Percentiles rank a stretch among this genome's conserved stretches.
Evolutionary conservation across 2,888 invertebrate genomes (phyloP).

Genomic region (Yponomeuta sedellus): DNA sequence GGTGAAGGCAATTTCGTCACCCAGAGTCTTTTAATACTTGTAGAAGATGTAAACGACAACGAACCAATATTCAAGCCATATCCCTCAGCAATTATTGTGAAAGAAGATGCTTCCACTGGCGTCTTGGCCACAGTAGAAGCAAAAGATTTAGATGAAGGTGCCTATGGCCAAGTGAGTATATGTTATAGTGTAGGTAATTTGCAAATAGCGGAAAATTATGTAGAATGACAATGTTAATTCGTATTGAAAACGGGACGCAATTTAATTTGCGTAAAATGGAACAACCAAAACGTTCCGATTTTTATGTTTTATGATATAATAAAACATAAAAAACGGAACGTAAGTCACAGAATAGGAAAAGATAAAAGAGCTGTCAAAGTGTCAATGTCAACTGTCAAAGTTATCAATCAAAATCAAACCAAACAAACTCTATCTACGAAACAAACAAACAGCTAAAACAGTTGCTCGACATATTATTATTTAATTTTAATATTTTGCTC

Average conservation of each 20-base stretch:
- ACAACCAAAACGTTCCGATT: neutral
- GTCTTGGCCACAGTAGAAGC: conserved; percentile 89
- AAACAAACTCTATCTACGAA: no score
- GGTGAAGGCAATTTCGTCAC: conserved; percentile 92
- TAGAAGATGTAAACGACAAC: conserved; percentile 95
- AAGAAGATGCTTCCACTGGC: conserved; percentile 86
- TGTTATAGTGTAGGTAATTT: neutral
- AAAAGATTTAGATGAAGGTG: conserved; percentile 92
- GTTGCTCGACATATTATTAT: neutral
- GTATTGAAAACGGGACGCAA: neutral
- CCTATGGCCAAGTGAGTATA: conserved; percentile 86
- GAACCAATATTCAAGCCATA: conserved; percentile 91
- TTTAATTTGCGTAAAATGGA: neutral
- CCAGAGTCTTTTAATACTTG: conserved; percentile 90
- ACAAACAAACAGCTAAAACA: no score
- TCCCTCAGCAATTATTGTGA: conserved; percentile 86
- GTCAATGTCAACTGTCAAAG: no score
- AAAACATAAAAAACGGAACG: no score
- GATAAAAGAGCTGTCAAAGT: no score
- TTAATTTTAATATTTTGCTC: conserved; percentile 13
- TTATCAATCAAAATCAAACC: no score
- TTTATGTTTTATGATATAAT: no score
- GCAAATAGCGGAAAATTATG: no score
- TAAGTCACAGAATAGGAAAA: no score
- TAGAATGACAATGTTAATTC: no score